Percentiles rank a stretch among this genome's conserved stretches.
Conservation (phyloP, 2,113 vertebrate genomes). For the Larimichthys polyactis region DNA sequence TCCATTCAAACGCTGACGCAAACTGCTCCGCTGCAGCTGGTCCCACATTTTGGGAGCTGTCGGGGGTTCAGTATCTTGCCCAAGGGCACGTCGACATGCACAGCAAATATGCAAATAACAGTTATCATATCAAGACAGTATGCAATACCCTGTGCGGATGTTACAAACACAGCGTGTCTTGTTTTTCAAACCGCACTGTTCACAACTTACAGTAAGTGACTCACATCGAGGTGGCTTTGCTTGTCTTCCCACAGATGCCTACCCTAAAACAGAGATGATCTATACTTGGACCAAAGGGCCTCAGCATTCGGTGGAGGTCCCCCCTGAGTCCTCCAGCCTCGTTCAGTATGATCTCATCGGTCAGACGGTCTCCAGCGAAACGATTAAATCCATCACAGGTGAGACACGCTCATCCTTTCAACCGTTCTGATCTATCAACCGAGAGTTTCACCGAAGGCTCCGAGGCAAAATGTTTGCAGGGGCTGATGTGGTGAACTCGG, state of each 20-base stretch:
- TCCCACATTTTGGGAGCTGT: no score
- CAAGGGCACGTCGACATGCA: no score
- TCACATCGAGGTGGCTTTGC: conserved; percentile 3
- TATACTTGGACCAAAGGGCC: conserved; percentile 99
- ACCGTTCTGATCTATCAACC: not conserved
- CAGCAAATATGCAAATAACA: not conserved
- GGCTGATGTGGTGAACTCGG: not conserved
- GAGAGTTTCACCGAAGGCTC: not conserved
- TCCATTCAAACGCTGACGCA: no score
- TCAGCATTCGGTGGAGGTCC: conserved; percentile 96
- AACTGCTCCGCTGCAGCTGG: no score
- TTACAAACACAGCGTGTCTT: not conserved
- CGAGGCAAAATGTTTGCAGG: not conserved
- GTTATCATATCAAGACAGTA: not conserved
- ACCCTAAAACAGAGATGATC: conserved; percentile 98
- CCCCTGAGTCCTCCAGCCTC: conserved; percentile 97
- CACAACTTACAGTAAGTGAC: conserved; percentile 37
- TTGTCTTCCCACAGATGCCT: conserved; percentile 89
- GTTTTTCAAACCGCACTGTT: not conserved
- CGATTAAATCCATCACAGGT: conserved; percentile 98
- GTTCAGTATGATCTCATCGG: conserved; percentile 98
- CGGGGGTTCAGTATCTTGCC: no score
- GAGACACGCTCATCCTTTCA: conserved; percentile 35
- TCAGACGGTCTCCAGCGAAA: conserved; percentile 97
- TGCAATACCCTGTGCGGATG: not conserved